Base-by-base conservation (phyloP, 2,113 vertebrate species). In the Plectropomus leopardus region DNA sequence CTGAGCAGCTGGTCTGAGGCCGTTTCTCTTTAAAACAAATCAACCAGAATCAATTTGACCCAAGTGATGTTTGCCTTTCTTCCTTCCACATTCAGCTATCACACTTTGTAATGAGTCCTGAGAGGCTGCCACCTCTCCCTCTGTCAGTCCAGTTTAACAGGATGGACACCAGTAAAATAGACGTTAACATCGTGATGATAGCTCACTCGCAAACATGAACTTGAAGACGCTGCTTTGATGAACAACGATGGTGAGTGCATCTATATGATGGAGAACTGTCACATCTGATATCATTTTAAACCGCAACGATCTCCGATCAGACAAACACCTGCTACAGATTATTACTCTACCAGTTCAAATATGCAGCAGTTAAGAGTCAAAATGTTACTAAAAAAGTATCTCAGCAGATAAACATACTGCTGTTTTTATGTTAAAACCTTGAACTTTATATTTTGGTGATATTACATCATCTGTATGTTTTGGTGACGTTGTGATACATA, bases 1-100 rank as follows among this genome's bases (percentile, higher is more conserved):
- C 48, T 34, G 30, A 63, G 26, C 78, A 85, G 69, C 78, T 82
- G 84, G 55, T 53, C 23, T 47, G 53, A 65, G 47, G 55, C 26
- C 16, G 3, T 87, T 75, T 76, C 86, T 89, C 92, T 92, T 91
- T 93, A 93, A 92, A 88, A 50, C 75, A 24, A 82, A 78, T 92
- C 91, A 87, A 60, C 76, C 85, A 80, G 88, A 94, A 92, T 85
- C 71, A 82, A 93, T 93, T n/a, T 71, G 79, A 81, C 64, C 57
- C 72, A 44, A 77, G 88, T 69, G 55, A 61, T 92, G 90, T 92
- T 92, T 91, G 83, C 85, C 80, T 85, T 90, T 54, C 82, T 70
- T 73, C 40, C 61, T 55, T 57, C 57, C 55, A 69, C 82, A 23
- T 85, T 80, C 76, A 82, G 63, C 65, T 14, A 58, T 85, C 80